A percentile compares a stretch with the other conserved stretches of the same genome.
Evolutionary conservation across 2,797 vertebrate species (phyloP).

Genomic region (Betta splendens): DNA sequence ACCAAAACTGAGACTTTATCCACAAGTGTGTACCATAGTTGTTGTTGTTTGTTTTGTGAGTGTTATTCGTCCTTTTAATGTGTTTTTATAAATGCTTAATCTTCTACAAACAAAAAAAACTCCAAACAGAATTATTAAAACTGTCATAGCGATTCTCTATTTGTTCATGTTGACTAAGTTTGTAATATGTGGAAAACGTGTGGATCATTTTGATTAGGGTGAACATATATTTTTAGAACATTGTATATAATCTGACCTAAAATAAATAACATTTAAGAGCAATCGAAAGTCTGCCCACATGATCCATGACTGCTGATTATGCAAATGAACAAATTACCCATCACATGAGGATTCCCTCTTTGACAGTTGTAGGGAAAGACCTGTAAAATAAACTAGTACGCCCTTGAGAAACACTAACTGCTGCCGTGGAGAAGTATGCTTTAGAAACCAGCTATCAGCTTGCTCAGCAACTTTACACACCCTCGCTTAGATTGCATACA

Average conservation of each 20-base stretch:
- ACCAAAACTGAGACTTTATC: too few relatives aligned
- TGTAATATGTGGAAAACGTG: neutral
- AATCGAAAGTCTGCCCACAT: neutral
- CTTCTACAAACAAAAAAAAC: neutral
- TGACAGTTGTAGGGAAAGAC: conserved; percentile 32
- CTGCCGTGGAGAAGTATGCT: conserved; percentile 49
- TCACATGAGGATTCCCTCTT: conserved; percentile 50
- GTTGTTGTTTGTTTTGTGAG: too few relatives aligned
- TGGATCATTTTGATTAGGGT: neutral
- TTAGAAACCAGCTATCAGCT: conserved; percentile 28
- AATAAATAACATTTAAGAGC: neutral
- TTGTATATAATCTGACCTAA: neutral
- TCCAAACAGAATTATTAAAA: neutral
- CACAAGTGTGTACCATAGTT: too few relatives aligned
- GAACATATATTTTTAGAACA: neutral
- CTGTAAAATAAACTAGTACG: neutral
- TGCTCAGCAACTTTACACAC: conserved; percentile 51
- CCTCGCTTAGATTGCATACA: conserved; percentile 33
- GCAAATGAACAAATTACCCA: conserved; percentile 1
- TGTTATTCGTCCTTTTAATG: neutral
- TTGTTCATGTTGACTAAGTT: neutral
- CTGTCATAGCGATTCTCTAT: fast-evolving
- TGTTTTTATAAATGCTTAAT: neutral
- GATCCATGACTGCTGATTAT: neutral
- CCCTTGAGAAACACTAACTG: conserved; percentile 10